Percentiles rank a stretch among this genome's conserved stretches.
Conservation (phyloP, 1,140 invertebrate species). For the Epicauta chinensis region DNA sequence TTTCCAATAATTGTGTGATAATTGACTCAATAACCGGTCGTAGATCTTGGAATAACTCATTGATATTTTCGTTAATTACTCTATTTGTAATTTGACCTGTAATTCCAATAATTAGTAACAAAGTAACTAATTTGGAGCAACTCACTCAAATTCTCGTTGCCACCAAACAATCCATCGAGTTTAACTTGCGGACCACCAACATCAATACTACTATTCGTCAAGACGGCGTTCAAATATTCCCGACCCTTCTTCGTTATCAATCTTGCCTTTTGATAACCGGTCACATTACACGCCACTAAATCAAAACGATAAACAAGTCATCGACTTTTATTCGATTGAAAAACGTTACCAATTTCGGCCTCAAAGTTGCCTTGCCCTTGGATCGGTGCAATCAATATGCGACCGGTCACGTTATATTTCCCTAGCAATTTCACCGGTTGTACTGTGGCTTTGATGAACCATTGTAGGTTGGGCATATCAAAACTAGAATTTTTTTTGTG, state of each 20-base stretch:
- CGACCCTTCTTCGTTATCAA: slow-evolving; percentile 2
- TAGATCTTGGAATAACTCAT: slow-evolving; percentile 30
- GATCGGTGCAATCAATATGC: slow-evolving; percentile 29
- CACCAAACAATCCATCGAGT: slow-evolving; percentile 27
- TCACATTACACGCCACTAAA: slow-evolving; percentile 4
- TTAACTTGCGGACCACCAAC: slow-evolving; percentile 23
- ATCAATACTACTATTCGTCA: slow-evolving; percentile 23
- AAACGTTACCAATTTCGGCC: slow-evolving; percentile 22
- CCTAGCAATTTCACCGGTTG: slow-evolving; percentile 19
- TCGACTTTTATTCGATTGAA: neutral
- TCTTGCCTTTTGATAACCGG: slow-evolving; percentile 5
- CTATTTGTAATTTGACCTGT: slow-evolving; percentile 29
- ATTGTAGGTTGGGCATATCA: slow-evolving; percentile 23
- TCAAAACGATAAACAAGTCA: too few relatives aligned
- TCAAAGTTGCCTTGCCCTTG: slow-evolving; percentile 26
- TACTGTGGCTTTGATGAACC: slow-evolving; percentile 21
- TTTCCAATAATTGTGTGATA: slow-evolving; percentile 25
- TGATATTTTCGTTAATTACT: slow-evolving; percentile 31
- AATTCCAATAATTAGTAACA: slow-evolving; percentile 12
- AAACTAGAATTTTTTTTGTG: slow-evolving; percentile 8
- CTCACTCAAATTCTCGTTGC: slow-evolving; percentile 28
- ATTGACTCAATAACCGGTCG: slow-evolving; percentile 29
- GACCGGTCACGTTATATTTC: slow-evolving; percentile 26
- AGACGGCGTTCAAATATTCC: slow-evolving; percentile 8
- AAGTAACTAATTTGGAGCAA: neutral